Percentiles rank a stretch among this genome's conserved stretches.
Conservation (phyloP, 1,140 invertebrate genomes). For the Drosophila insularis region DNA sequence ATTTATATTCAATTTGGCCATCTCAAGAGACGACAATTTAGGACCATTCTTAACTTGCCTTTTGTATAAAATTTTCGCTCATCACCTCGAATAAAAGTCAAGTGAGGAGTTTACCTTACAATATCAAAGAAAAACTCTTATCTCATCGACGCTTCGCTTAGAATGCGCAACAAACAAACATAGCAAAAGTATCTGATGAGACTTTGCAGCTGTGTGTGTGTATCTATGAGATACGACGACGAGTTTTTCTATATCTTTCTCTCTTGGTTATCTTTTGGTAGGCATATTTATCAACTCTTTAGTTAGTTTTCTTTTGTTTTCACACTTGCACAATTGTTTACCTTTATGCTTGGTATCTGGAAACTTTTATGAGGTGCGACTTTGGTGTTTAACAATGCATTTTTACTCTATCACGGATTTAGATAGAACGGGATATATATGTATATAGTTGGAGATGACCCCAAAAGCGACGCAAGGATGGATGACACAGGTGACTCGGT, state of each 20-base stretch:
- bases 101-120: neutral
- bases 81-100: conserved; percentile 1
- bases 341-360: conserved; percentile 27
- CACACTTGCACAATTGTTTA: conserved; percentile 55
- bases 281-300: conserved; percentile 46
- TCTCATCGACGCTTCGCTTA: conserved; percentile 17
- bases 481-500: conserved; percentile 21
- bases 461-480: conserved; percentile 15
- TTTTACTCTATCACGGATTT: conserved; percentile 28
- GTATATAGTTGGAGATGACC: conserved; percentile 30
- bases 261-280: conserved; percentile 5
- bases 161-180: conserved; percentile 12
- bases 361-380: conserved; percentile 42
- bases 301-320: conserved; percentile 49
- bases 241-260: neutral
- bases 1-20: neutral
- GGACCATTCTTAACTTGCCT: neutral
- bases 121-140: conserved; percentile 1
- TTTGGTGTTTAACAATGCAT: conserved; percentile 50
- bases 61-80: neutral
- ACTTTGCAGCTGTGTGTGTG: conserved; percentile 41
- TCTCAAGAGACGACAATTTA: neutral
- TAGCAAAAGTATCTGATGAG: neutral
- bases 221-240: conserved; percentile 42
- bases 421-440: conserved; percentile 21